Evolutionary conservation across 2,113 vertebrate species (phyloP).

Genomic region (Crotalus horridus): DNA sequence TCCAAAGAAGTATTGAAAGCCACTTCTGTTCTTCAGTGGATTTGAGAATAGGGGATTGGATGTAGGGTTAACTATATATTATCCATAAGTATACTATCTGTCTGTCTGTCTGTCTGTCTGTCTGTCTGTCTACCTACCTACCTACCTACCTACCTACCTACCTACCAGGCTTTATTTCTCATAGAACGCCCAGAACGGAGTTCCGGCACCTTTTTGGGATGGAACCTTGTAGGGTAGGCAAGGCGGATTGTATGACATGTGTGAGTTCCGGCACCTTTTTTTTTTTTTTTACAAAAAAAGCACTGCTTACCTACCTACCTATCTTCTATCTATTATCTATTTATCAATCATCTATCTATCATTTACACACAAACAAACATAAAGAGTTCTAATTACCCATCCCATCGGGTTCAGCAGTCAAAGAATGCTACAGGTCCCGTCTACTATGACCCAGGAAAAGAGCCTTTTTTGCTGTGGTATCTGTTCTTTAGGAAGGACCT

Average conservation of each 20-base stretch:
- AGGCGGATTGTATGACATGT: no score
- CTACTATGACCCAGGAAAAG: not conserved
- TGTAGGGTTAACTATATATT: slow-evolving; percentile 46
- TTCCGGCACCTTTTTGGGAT: no score
- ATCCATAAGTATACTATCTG: slow-evolving; percentile 40
- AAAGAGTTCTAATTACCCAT: not conserved
- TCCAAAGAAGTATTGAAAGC: slow-evolving; percentile 39
- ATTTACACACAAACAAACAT: not conserved
- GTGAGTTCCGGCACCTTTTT: no score
- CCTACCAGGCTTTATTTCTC: no score
- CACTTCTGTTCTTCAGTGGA: slow-evolving; percentile 33
- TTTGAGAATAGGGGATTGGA: slow-evolving; percentile 19
- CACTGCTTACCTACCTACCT: not conserved
- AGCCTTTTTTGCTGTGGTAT: not conserved
- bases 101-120: not conserved
- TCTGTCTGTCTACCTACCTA: no score
- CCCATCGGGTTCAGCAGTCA: fast-evolving
- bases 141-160: no score
- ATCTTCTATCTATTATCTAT: not conserved
- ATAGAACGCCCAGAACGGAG: no score
- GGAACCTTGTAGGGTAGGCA: no score
- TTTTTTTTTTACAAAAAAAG: no score
- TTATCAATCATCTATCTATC: not conserved
- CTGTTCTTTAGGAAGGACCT: not conserved
- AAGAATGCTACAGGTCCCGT: not conserved